These are phyloP conservation scores for Myotis vivesi DNA, from an alignment of 2,797 vertebrate genomes.

Conservation along the genomic window DNA sequence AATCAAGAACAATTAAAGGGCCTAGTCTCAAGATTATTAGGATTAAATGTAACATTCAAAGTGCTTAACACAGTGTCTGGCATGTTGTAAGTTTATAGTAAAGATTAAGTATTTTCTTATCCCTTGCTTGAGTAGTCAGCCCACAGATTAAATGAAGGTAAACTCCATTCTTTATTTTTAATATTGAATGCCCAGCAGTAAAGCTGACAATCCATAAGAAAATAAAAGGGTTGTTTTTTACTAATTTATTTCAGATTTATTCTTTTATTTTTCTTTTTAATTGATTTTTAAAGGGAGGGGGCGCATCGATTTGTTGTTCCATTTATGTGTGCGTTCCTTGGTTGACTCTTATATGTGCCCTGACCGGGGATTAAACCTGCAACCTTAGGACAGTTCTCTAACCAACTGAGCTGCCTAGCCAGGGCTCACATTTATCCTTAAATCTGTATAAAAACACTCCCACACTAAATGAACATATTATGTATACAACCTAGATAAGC, in stretches of 20 bases:
- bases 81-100: background rate
- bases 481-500: background rate
- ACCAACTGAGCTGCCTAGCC: background rate
- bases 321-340: background rate
- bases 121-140: background rate
- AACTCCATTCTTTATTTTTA: background rate
- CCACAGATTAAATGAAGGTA: background rate
- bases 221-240: background rate
- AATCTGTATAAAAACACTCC: background rate
- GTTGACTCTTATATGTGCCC: background rate
- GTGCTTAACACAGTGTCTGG: background rate
- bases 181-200: background rate
- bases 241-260: conserved; percentile 17
- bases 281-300: background rate
- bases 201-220: background rate
- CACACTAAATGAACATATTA: background rate
- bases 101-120: background rate
- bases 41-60: background rate
- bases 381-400: background rate
- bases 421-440: background rate
- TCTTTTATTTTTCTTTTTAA: background rate
- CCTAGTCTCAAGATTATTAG: background rate
- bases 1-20: background rate
- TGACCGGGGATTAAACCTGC: background rate
- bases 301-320: background rate